These are phyloP conservation scores for Pterocles gutturalis DNA, from an alignment of 2,113 vertebrate genomes.

Conservation along the genomic window DNA sequence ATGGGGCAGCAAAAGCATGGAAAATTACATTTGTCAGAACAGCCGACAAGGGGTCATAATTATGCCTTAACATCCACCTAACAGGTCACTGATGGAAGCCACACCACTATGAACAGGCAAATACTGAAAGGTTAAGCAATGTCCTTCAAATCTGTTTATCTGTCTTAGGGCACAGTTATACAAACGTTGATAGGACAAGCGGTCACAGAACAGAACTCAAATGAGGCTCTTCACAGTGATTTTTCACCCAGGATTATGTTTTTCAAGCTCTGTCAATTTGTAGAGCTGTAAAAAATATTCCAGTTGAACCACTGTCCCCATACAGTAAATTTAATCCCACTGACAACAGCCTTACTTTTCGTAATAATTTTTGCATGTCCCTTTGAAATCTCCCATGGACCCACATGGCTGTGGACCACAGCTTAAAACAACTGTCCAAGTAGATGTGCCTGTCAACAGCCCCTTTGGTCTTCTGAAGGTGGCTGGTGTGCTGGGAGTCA, in stretches of 20 bases:
- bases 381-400: neutral
- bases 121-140: neutral
- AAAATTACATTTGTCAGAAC: conserved; percentile 35
- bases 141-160: conserved; percentile 33
- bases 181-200: neutral
- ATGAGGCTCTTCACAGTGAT: neutral
- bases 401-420: neutral
- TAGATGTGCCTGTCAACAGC: neutral
- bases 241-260: conserved; percentile 14
- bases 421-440: neutral
- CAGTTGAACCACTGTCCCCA: neutral
- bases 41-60: neutral
- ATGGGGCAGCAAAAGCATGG: neutral
- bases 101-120: neutral
- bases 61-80: neutral
- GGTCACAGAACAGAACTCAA: conserved; percentile 8
- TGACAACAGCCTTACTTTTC: neutral
- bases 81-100: conserved; percentile 26
- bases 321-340: neutral
- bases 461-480: neutral
- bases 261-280: conserved; percentile 32
- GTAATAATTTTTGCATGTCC: neutral
- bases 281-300: neutral
- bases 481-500: neutral
- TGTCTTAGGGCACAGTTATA: neutral